Conservation (phyloP, 2,888 invertebrate genomes). For the Seira musarum region DNA sequence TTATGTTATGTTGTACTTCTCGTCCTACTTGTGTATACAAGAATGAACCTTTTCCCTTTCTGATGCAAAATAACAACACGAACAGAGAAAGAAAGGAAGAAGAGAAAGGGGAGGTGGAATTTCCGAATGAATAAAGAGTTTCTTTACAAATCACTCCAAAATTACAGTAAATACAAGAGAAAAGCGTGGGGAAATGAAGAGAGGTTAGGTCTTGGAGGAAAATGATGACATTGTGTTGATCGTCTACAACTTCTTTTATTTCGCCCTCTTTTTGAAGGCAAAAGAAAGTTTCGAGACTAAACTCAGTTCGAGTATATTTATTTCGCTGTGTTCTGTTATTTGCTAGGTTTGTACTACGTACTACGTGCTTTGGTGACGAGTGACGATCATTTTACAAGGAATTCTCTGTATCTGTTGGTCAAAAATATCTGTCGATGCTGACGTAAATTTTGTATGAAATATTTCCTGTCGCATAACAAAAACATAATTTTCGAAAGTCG, state of each 20-base stretch:
- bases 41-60: not conserved
- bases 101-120: not conserved
- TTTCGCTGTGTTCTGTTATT: not conserved
- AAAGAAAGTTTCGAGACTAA: not conserved
- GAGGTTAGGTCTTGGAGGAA: not conserved
- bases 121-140: not conserved
- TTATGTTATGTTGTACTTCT: no score
- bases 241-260: conserved; percentile 10
- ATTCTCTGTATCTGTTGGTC: no score
- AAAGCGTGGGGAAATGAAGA: not conserved
- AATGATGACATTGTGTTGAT: conserved; percentile 22
- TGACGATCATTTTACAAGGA: no score
- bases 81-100: not conserved
- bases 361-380: not conserved
- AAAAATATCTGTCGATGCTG: no score
- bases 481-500: no score
- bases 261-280: not conserved
- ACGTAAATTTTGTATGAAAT: no score
- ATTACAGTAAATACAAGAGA: not conserved
- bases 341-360: not conserved
- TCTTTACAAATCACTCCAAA: conserved; percentile 17
- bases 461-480: no score
- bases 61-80: conserved; percentile 18
- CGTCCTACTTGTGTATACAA: not conserved
- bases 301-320: not conserved